phyloP scores from a whole-genome alignment of 2,888 invertebrate genomes.

The Chrysopilus asiliformis region DNA sequence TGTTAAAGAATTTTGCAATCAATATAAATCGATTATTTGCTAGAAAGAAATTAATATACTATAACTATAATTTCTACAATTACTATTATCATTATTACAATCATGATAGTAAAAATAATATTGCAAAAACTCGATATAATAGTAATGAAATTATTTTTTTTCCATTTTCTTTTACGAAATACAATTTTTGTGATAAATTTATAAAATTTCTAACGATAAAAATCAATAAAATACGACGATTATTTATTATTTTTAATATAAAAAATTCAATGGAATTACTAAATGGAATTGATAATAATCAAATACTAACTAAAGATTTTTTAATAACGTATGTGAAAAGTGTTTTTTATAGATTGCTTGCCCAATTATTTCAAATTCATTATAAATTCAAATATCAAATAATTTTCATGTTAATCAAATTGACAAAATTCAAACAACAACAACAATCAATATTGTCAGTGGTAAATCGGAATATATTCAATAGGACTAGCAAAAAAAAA shows the following conservation, averaged over 20 bases:
- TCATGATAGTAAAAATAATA: not conserved
- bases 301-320: conserved; percentile 3
- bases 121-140: not conserved
- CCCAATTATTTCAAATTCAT: conserved; percentile 1
- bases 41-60: not conserved
- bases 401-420: too few species aligned
- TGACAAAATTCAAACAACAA: too few species aligned
- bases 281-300: conserved; percentile 12
- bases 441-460: too few species aligned
- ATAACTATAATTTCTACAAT: not conserved
- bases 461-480: too few species aligned
- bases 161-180: too few species aligned
- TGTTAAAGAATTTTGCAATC: too few species aligned
- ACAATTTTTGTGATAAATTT: conserved; percentile 13
- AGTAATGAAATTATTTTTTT: too few species aligned
- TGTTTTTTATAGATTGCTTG: conserved; percentile 8
- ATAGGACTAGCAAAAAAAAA: too few species aligned
- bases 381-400: too few species aligned
- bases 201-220: conserved; percentile 5
- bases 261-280: conserved; percentile 10
- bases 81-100: not conserved
- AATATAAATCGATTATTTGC: too few species aligned
- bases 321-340: not conserved
- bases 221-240: not conserved
- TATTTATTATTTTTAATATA: not conserved